Percentiles rank a stretch among this genome's conserved stretches.
Conservation (phyloP, 2,113 vertebrate genomes). For the Semnornis frantzii region DNA sequence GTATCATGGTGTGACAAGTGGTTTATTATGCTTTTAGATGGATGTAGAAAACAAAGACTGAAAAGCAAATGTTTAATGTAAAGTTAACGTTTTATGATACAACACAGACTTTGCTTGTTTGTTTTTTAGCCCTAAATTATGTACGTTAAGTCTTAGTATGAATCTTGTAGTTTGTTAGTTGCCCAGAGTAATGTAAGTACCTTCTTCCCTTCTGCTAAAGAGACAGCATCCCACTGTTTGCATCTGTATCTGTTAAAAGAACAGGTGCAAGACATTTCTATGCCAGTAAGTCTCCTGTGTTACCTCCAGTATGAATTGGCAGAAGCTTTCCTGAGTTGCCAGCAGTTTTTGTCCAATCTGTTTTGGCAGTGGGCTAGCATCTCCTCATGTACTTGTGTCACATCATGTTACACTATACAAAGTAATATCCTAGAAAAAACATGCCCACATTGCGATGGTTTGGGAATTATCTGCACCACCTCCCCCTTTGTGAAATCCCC, state of each 20-base stretch:
- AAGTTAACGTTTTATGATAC: neutral
- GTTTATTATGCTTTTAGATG: neutral
- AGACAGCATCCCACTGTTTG: constrained; percentile 36
- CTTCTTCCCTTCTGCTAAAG: constrained; percentile 28
- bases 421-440: no score
- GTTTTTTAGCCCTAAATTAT: neutral
- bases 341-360: no score
- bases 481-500: no score
- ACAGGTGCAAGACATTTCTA: constrained; percentile 59
- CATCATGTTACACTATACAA: no score
- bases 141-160: neutral
- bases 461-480: no score
- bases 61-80: neutral
- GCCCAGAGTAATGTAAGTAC: neutral
- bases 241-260: constrained; percentile 60
- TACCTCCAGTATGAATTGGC: neutral
- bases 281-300: constrained; percentile 29
- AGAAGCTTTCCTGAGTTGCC: no score
- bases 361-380: no score
- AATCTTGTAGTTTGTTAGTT: neutral
- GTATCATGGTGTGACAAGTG: neutral
- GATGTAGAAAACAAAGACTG: neutral
- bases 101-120: neutral
- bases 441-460: no score
- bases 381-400: no score